Evolutionary conservation across 2,113 vertebrate genomes (phyloP).

Genomic region (Deroptyus accipitrinus): DNA sequence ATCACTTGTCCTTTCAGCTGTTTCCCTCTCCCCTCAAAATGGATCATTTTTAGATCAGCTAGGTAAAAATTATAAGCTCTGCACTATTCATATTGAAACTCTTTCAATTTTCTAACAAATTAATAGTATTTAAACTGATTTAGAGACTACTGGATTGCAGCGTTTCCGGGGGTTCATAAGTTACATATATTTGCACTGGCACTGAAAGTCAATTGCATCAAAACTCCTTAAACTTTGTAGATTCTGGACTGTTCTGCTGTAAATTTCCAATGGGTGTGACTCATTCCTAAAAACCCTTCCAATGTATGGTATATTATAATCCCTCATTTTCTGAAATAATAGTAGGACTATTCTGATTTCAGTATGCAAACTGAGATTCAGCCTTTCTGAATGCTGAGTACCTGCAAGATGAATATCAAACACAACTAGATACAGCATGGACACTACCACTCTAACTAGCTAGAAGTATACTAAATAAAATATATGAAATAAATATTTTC

Average conservation of each 20-base stretch:
- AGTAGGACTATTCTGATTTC: not conserved
- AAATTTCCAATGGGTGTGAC: not conserved
- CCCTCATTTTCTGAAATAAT: not conserved
- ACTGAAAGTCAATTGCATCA: not conserved
- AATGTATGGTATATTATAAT: not conserved
- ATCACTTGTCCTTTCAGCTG: not conserved
- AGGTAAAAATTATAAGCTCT: not conserved
- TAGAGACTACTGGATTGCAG: not conserved
- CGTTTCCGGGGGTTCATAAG: not conserved
- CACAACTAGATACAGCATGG: not conserved
- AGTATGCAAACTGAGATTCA: not conserved
- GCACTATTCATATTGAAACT: not conserved
- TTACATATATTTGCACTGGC: not conserved
- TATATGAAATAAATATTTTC: not conserved
- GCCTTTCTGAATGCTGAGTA: not conserved
- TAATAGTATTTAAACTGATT: not conserved
- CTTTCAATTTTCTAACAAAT: not conserved
- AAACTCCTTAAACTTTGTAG: not conserved
- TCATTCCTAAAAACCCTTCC: not conserved
- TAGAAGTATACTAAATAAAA: not conserved
- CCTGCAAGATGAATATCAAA: not conserved
- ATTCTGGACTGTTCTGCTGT: not conserved
- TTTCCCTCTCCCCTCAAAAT: rapidly evolving
- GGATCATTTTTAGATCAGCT: not conserved
- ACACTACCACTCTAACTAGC: not conserved